phyloP scores from a whole-genome alignment of 2,888 invertebrate genomes.

The Spisula subtruncata region DNA sequence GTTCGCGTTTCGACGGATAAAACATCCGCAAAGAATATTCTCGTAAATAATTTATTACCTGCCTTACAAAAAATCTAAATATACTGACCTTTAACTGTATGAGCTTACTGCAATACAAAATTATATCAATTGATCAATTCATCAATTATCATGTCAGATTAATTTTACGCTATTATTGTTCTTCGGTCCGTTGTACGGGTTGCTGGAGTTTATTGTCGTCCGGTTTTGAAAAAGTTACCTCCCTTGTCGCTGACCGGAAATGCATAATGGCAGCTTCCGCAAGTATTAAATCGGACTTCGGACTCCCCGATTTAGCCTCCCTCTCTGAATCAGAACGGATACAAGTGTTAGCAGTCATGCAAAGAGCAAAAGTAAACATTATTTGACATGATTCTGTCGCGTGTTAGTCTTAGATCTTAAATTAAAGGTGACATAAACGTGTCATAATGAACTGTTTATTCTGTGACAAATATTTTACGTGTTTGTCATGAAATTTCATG shows the following conservation, averaged over 20 bases:
- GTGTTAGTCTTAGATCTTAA: not conserved
- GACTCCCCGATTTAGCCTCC: constrained; percentile 82
- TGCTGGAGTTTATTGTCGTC: not conserved
- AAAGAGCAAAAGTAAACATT: constrained; percentile 82
- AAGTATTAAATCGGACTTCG: constrained; percentile 74
- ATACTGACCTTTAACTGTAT: too few relatives aligned
- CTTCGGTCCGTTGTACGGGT: too few relatives aligned
- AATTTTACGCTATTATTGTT: too few relatives aligned
- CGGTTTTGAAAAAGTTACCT: constrained; percentile 35
- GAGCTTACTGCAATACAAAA: too few relatives aligned
- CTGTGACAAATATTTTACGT: not conserved
- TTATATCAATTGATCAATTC: too few relatives aligned
- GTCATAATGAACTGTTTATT: not conserved
- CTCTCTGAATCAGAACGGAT: constrained; percentile 83
- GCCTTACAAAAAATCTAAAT: too few relatives aligned
- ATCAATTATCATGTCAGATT: too few relatives aligned
- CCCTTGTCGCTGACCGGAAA: constrained; percentile 61
- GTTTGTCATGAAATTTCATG: not conserved
- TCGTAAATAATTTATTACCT: too few relatives aligned
- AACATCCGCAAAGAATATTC: too few relatives aligned
- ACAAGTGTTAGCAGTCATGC: constrained; percentile 84
- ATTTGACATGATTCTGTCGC: not conserved
- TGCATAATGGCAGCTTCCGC: constrained; percentile 70
- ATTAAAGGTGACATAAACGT: not conserved
- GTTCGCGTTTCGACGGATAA: too few relatives aligned